Conservation (phyloP, 2,888 invertebrate genomes). For the Drosophila trichaetosa region DNA sequence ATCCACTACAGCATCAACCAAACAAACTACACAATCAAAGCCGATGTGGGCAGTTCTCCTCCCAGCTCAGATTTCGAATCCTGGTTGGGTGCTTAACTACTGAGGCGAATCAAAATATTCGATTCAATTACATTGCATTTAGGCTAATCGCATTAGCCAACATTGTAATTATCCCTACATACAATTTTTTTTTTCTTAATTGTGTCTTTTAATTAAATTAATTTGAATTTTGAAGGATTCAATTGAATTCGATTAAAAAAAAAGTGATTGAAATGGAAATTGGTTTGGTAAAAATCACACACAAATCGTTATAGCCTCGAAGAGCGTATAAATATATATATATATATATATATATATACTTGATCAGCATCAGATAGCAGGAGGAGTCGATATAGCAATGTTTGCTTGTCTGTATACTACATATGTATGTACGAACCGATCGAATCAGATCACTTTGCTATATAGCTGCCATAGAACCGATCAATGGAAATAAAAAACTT, state of each 20-base stretch:
- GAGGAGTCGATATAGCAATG: background rate
- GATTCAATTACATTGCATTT: background rate
- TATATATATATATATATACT: background rate
- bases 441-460: background rate
- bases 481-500: background rate
- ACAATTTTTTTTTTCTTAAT: background rate
- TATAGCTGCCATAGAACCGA: background rate
- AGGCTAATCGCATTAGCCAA: background rate
- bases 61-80: constrained; percentile 62
- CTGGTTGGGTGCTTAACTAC: background rate
- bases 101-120: background rate
- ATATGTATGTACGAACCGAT: background rate
- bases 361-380: background rate
- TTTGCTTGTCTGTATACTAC: background rate
- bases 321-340: background rate
- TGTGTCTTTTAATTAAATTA: background rate
- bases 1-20: constrained; percentile 72
- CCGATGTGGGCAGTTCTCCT: constrained; percentile 65
- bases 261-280: background rate
- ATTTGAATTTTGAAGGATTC: background rate
- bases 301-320: background rate
- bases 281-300: background rate
- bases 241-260: background rate
- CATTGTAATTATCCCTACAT: background rate
- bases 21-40: constrained; percentile 77